phyloP scores from a whole-genome alignment of 2,888 invertebrate genomes.

The Invenusta paracnida region DNA sequence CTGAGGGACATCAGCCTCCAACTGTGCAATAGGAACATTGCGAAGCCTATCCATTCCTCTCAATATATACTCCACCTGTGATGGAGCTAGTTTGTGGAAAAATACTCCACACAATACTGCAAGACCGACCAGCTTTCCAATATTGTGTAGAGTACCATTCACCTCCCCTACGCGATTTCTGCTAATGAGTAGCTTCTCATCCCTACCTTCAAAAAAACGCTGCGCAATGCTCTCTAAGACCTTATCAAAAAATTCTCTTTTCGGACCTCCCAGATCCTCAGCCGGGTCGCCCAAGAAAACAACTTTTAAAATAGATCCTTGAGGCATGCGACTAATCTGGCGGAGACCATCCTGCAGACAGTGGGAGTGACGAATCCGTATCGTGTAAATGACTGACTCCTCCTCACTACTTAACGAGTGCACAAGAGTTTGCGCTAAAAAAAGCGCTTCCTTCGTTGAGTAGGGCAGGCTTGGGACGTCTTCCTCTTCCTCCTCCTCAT shows the following conservation, averaged over 20 bases:
- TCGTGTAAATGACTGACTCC: background rate
- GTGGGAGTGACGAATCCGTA: background rate
- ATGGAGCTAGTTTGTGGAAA: background rate
- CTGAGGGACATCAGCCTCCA: background rate
- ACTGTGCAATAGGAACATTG: background rate
- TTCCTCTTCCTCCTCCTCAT: background rate
- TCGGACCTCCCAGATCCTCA: background rate
- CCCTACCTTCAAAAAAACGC: background rate
- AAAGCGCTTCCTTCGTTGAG: background rate
- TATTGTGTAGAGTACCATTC: background rate
- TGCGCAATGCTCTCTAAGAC: background rate
- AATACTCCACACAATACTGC: background rate
- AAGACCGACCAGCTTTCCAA: background rate
- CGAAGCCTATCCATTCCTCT: background rate
- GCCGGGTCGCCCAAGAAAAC: background rate
- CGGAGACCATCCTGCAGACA: background rate
- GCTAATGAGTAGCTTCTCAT: background rate
- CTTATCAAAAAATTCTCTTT: background rate
- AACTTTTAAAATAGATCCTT: background rate
- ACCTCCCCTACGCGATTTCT: background rate
- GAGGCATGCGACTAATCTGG: too few species aligned
- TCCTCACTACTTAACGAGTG: background rate
- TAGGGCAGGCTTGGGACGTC: background rate
- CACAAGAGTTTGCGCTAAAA: background rate
- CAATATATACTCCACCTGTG: background rate